A percentile compares a stretch with the other conserved stretches of the same genome.
These are phyloP conservation scores for Neocrepidodera transversa DNA, from an alignment of 2,888 invertebrate species.

Conservation along the genomic window DNA sequence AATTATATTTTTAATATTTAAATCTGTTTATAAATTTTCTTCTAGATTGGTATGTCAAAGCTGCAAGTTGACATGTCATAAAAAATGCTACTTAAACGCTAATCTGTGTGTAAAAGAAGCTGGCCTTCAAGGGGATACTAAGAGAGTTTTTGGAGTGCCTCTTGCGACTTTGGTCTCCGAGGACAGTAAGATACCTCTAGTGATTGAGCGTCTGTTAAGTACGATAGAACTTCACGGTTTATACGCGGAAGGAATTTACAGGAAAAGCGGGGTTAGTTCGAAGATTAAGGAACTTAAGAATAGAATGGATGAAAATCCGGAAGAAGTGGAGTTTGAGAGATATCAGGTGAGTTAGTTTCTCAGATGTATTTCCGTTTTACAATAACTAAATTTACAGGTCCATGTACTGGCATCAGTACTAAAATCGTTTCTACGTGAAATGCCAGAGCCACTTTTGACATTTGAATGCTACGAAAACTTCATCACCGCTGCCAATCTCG, in stretches of 20 bases:
- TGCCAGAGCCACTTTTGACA: conserved; percentile 92
- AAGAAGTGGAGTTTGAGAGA: conserved; percentile 75
- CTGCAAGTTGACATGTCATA: conserved; percentile 93
- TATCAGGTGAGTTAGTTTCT: conserved; percentile 75
- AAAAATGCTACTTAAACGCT: conserved; percentile 87
- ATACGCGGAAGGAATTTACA: conserved; percentile 91
- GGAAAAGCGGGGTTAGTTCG: conserved; percentile 88
- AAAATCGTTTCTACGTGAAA: conserved; percentile 88
- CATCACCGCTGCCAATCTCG: conserved; percentile 84
- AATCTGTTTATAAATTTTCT: background rate
- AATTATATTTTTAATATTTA: background rate
- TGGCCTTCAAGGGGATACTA: conserved; percentile 59
- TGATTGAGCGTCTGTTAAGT: conserved; percentile 86
- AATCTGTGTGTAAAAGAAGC: conserved; percentile 65
- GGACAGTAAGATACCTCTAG: conserved; percentile 83
- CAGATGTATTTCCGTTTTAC: too few relatives aligned
- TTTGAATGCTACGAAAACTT: conserved; percentile 96
- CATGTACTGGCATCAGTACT: conserved; percentile 90
- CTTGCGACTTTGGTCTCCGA: conserved; percentile 75
- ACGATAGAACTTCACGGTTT: conserved; percentile 91
- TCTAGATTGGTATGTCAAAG: conserved; percentile 66
- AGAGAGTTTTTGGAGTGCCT: conserved; percentile 83
- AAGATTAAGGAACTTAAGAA: conserved; percentile 80
- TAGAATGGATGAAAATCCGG: conserved; percentile 78
- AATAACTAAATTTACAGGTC: too few relatives aligned